phyloP scores from a whole-genome alignment of 2,797 vertebrate genomes.

The Arnoldichthys spilopterus region DNA sequence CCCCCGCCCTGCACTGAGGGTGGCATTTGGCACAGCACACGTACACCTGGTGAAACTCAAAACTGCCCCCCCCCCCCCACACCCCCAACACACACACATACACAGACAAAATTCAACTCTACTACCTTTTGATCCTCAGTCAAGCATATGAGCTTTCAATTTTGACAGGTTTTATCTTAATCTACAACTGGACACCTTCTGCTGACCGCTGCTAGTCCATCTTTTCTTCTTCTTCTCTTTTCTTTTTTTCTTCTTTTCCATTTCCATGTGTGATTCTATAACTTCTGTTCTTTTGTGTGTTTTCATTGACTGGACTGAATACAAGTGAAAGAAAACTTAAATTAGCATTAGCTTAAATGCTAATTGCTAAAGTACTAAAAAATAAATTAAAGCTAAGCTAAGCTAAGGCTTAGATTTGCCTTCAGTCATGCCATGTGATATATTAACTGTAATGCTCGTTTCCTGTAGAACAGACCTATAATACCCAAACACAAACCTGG shows the following conservation, averaged over 20 bases:
- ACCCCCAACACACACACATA: not conserved
- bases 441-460: no score
- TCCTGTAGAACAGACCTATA: no score
- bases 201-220: slow-evolving; percentile 20
- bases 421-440: no score
- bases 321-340: not conserved
- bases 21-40: slow-evolving; percentile 80
- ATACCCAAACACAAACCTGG: no score
- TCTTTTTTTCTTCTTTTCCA: not conserved
- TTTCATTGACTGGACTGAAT: not conserved
- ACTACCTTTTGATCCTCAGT: slow-evolving; percentile 57
- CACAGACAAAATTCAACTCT: slow-evolving; percentile 53
- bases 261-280: not conserved
- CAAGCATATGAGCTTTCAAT: slow-evolving; percentile 50
- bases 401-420: no score
- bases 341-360: no score
- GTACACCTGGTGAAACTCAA: slow-evolving; percentile 80
- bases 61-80: slow-evolving; percentile 27
- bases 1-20: slow-evolving; percentile 78
- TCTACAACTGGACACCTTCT: slow-evolving; percentile 11
- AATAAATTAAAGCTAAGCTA: no score
- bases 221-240: not conserved
- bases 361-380: no score
- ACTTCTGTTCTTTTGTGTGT: not conserved
- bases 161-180: slow-evolving; percentile 36